phyloP scores from a whole-genome alignment of 2,113 vertebrate species.

The Cervus canadensis region DNA sequence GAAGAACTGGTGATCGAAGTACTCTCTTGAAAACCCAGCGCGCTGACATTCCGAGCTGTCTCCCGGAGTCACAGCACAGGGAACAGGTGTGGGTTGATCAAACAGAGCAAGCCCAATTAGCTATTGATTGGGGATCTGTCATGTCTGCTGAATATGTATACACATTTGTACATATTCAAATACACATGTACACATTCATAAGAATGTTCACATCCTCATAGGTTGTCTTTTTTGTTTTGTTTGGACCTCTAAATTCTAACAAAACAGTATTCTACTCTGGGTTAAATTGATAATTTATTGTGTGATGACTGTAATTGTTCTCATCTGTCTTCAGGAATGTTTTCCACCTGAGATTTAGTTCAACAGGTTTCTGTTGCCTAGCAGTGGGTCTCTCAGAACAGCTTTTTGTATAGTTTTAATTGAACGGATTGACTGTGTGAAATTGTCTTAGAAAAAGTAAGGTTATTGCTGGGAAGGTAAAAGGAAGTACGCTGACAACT shows the following conservation, averaged over 20 bases:
- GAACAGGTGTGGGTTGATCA: background rate
- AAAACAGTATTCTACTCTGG: conserved; percentile 32
- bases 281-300: conserved; percentile 58
- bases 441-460: conserved; percentile 66
- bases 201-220: background rate
- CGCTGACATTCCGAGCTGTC: accelerated
- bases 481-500: conserved; percentile 48
- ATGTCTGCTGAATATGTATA: background rate
- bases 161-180: background rate
- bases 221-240: background rate
- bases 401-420: conserved; percentile 44
- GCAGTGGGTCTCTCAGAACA: conserved; percentile 32
- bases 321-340: conserved; percentile 40
- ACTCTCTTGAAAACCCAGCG: background rate
- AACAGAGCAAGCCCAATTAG: background rate
- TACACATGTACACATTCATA: background rate
- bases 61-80: background rate
- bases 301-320: conserved; percentile 61
- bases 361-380: conserved; percentile 47
- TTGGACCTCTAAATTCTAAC: conserved; percentile 11
- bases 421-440: conserved; percentile 57
- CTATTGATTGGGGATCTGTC: background rate
- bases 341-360: conserved; percentile 53
- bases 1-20: background rate
- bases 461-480: conserved; percentile 70